A percentile compares a stretch with the other conserved stretches of the same genome.
phyloP scores from a whole-genome alignment of 2,888 invertebrate species.

The Ennomos erosarius region DNA sequence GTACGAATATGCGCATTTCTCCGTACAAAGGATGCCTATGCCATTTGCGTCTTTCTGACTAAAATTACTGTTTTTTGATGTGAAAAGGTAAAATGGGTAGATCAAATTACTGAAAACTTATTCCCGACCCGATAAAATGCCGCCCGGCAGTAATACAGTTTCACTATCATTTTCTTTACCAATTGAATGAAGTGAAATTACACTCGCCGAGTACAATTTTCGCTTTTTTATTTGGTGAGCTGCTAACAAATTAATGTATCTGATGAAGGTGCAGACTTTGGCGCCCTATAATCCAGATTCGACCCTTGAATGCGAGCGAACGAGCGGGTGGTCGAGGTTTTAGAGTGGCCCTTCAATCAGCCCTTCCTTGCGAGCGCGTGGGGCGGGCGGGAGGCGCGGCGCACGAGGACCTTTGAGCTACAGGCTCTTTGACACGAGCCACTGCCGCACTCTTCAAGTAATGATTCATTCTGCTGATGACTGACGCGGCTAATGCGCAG shows the following conservation, averaged over 20 bases:
- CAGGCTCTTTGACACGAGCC: constrained; percentile 84
- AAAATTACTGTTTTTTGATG: constrained; percentile 26
- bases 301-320: constrained; percentile 83
- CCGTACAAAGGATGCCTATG: constrained; percentile 48
- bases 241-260: constrained; percentile 79
- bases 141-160: constrained; percentile 48
- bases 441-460: constrained; percentile 85
- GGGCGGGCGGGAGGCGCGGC: constrained; percentile 46
- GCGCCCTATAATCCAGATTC: constrained; percentile 84
- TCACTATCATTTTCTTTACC: constrained; percentile 52
- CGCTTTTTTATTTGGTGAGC: constrained; percentile 68
- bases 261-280: constrained; percentile 82
- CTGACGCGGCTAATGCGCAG: constrained; percentile 83
- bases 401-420: constrained; percentile 81
- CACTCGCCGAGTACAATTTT: constrained; percentile 62
- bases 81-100: constrained; percentile 34
- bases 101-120: constrained; percentile 37
- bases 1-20: constrained; percentile 59
- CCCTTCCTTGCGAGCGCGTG: constrained; percentile 74
- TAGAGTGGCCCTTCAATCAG: constrained; percentile 85
- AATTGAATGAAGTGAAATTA: constrained; percentile 73
- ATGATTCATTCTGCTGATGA: constrained; percentile 85
- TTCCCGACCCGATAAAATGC: constrained; percentile 29
- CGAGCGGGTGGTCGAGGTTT: constrained; percentile 82
- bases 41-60: constrained; percentile 22